These are phyloP conservation scores for Morpho deidamia DNA, from an alignment of 2,888 invertebrate species.

Conservation along the genomic window DNA sequence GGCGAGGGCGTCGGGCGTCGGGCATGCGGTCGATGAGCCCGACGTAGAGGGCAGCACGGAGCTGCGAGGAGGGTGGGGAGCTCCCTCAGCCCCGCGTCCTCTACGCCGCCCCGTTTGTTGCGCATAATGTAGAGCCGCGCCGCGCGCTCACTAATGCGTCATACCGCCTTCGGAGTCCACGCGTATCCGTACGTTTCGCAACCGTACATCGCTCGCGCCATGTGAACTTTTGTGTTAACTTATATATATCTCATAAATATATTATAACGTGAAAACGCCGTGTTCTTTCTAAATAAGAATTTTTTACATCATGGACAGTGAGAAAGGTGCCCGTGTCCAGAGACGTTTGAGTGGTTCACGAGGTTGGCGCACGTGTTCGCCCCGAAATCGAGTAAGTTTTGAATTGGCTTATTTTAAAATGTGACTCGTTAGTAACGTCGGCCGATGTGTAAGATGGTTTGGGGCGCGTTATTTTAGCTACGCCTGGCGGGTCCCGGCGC, in stretches of 20 bases:
- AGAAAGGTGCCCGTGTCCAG: conserved; percentile 52
- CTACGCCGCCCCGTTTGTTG: conserved; percentile 51
- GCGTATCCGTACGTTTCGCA: conserved; percentile 43
- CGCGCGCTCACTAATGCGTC: conserved; percentile 78
- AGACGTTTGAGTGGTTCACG: conserved; percentile 46
- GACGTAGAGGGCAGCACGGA: conserved; percentile 71
- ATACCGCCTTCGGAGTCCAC: conserved; percentile 62
- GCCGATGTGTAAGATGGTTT: conserved; percentile 38
- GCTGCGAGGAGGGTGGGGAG: conserved; percentile 52
- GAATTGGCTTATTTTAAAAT: conserved; percentile 67
- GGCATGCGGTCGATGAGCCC: conserved; percentile 74
- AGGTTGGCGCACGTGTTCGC: conserved; percentile 63
- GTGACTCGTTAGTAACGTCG: conserved; percentile 55
- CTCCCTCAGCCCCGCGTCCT: conserved; percentile 38
- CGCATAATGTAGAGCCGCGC: conserved; percentile 63
- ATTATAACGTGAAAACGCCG: conserved; percentile 27
- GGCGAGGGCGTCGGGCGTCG: conserved; percentile 55
- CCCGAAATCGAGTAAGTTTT: conserved; percentile 61
- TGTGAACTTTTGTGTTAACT: conserved; percentile 69
- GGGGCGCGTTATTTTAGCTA: conserved; percentile 66
- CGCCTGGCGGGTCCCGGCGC: conserved; percentile 62
- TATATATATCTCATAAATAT: conserved; percentile 29
- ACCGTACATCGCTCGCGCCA: conserved; percentile 59
- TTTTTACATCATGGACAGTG: conserved; percentile 50
- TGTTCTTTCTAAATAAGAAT: conserved; percentile 25